phyloP scores from a whole-genome alignment of 2,888 invertebrate genomes.

The Hofmannophila pseudospretella region DNA sequence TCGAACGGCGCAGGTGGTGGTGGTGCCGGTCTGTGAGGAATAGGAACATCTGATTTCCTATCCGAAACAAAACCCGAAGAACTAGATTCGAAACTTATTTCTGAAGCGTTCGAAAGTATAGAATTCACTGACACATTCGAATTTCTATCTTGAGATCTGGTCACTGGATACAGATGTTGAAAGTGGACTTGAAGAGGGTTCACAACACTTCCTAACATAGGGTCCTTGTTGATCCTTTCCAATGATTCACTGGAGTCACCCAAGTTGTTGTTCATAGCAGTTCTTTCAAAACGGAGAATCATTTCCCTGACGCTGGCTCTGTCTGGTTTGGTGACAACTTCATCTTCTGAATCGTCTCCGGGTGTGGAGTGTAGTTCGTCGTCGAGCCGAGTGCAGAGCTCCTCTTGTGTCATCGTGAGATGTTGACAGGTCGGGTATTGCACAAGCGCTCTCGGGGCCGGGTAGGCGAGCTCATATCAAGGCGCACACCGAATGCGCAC shows the following conservation, averaged over 20 bases:
- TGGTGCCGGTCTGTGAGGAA: slow-evolving; percentile 67
- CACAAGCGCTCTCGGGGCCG: slow-evolving; percentile 47
- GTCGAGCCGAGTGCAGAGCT: slow-evolving; percentile 45
- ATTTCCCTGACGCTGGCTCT: slow-evolving; percentile 62
- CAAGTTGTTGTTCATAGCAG: slow-evolving; percentile 37
- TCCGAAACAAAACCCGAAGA: slow-evolving; percentile 72
- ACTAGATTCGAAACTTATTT: slow-evolving; percentile 66
- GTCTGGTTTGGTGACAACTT: slow-evolving; percentile 53
- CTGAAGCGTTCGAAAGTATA: slow-evolving; percentile 65
- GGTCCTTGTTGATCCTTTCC: slow-evolving; percentile 45
- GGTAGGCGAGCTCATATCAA: slow-evolving; percentile 58
- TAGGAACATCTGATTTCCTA: slow-evolving; percentile 51
- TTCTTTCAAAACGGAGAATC: slow-evolving; percentile 65
- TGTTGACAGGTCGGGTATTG: slow-evolving; percentile 38
- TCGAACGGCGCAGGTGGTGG: slow-evolving; percentile 62
- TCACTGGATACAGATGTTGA: slow-evolving; percentile 55
- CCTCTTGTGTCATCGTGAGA: slow-evolving; percentile 63
- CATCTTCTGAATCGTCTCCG: slow-evolving; percentile 51
- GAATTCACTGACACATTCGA: slow-evolving; percentile 73
- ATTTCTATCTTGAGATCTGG: slow-evolving; percentile 59
- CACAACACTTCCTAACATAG: slow-evolving; percentile 53
- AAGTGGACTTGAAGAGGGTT: slow-evolving; percentile 61
- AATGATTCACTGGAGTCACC: slow-evolving; percentile 58
- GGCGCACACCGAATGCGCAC: slow-evolving; percentile 43
- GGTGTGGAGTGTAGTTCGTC: slow-evolving; percentile 51